Base-by-base conservation (phyloP, 2,113 vertebrate species). In the Piaya cayana region DNA sequence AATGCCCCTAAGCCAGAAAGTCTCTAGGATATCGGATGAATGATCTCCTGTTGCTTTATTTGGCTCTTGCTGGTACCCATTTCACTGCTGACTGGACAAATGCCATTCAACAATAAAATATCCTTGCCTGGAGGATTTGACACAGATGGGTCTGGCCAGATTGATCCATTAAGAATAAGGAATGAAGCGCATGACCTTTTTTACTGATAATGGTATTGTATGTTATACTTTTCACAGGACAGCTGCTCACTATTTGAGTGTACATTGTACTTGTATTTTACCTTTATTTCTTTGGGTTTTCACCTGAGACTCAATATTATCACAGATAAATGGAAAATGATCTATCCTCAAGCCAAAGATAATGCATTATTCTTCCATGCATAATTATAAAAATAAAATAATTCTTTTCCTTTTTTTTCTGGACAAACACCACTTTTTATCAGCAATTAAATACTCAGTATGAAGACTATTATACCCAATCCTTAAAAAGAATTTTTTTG, bases 31-130 rank as follows among this genome's bases (percentile, higher is more conserved):
- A 83, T 85, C 36, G 95, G 76, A 82, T 90, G 79, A 95, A 59
- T 79, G 88, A 96, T 88, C 32, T 97, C 93, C 83, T 96, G 52
- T 95, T 93, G 96, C 86, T 97, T 97, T 97, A 95, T 96, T 95
- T 95, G 93, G 60, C 86, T 96, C 92, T 97, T 96, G 76, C 83
- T 97, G 93, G 68, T 93, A 93, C 63, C 94, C 94, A 96, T 96
- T 97, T 98, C 93, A 96, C 95, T 97, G 94, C 95, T 97, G 92
- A 97, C 93, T 94, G 82, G 94, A 92, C 86, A 97, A 97, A 74
- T 85, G 69, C 78, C 93, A 92, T 96, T 96, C 90, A 95, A 55
- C 27, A 92, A 82, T 69, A 93, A 93, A 80, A 94, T 92, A 95
- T 76, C 80, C 58, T 92, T 83, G 91, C 95, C 97, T 70, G 43